A percentile compares a stretch with the other conserved stretches of the same genome.
Evolutionary conservation across 2,113 vertebrate genomes (phyloP).

Genomic region (Pristiophorus japonicus): DNA sequence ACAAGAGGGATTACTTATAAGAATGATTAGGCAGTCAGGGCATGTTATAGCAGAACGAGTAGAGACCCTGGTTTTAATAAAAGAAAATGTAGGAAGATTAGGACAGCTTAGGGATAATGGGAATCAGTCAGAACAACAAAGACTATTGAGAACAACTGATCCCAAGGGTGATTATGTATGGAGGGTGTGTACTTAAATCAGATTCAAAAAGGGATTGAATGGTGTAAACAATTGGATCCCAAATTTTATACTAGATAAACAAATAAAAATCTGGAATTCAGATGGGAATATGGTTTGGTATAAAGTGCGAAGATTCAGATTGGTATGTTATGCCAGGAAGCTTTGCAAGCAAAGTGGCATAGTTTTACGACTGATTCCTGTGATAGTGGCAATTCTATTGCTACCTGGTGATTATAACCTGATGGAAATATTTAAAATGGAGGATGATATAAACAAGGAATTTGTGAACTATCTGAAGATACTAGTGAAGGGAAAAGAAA

Average conservation of each 20-base stretch:
- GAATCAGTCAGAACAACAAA: neutral
- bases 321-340: neutral
- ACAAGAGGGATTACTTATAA: too few relatives aligned
- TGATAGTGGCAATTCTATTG: neutral
- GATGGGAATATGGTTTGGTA: neutral
- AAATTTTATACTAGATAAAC: neutral
- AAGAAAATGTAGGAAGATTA: too few relatives aligned
- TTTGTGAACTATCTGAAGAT: neutral
- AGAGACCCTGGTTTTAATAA: too few relatives aligned
- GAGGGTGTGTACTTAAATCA: neutral
- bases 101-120: too few relatives aligned
- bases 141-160: neutral
- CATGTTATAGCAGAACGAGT: too few relatives aligned
- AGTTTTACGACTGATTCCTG: neutral
- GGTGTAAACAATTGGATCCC: neutral
- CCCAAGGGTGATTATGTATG: neutral
- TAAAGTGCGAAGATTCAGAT: neutral
- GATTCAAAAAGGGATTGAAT: neutral
- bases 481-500: neutral
- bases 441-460: neutral
- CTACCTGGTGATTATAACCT: neutral
- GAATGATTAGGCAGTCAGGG: too few relatives aligned
- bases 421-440: neutral
- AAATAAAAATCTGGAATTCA: neutral
- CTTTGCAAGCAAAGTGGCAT: neutral